A percentile compares a stretch with the other conserved stretches of the same genome.
These are phyloP conservation scores for Thera obeliscata DNA, from an alignment of 2,888 invertebrate species.

Conservation along the genomic window DNA sequence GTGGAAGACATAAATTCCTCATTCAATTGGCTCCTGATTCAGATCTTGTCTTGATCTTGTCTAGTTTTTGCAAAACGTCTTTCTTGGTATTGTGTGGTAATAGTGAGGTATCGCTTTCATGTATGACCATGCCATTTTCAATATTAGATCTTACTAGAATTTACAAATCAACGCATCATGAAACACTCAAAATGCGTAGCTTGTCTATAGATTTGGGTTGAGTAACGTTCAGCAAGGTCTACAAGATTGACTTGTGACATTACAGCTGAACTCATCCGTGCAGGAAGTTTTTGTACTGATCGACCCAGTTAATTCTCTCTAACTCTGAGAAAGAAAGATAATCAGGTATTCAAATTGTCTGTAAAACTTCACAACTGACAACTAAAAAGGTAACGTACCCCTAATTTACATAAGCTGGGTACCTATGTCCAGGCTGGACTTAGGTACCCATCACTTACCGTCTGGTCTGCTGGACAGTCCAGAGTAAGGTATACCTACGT, in stretches of 20 bases:
- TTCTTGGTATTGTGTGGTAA: constrained; percentile 50
- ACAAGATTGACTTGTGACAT: not conserved
- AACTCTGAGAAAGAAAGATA: too few relatives aligned
- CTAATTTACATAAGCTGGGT: too few relatives aligned
- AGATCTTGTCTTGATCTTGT: constrained; percentile 29
- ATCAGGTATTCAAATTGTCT: too few relatives aligned
- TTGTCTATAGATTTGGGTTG: not conserved
- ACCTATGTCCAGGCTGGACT: too few relatives aligned
- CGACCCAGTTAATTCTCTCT: too few relatives aligned
- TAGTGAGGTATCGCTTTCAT: not conserved
- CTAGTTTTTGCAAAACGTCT: constrained; percentile 38
- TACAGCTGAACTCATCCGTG: not conserved
- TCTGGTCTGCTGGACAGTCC: too few relatives aligned
- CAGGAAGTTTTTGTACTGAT: too few relatives aligned
- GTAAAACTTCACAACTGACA: too few relatives aligned
- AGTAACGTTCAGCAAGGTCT: not conserved
- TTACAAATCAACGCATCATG: not conserved
- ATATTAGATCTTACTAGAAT: not conserved
- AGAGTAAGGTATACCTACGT: too few relatives aligned
- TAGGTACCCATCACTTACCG: too few relatives aligned
- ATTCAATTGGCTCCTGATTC: constrained; percentile 32
- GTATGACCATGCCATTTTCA: not conserved
- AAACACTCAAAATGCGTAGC: not conserved
- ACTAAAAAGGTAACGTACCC: too few relatives aligned
- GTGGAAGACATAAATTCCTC: constrained; percentile 30